phyloP scores from a whole-genome alignment of 2,888 invertebrate genomes.

The Orgyia antiqua region DNA sequence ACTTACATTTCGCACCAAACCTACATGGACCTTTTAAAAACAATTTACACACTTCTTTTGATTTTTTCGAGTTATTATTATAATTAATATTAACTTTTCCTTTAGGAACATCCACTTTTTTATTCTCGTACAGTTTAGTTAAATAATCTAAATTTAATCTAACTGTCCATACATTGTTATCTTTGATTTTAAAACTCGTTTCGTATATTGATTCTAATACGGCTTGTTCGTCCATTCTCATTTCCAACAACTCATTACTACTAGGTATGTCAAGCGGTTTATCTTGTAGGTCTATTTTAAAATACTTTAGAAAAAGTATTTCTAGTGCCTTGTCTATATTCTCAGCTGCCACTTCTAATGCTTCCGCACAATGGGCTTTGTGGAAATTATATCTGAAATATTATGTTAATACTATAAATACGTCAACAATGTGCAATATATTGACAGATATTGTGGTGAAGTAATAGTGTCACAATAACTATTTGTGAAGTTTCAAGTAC shows the following conservation, averaged over 20 bases:
- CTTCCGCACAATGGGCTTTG: slow-evolving; percentile 85
- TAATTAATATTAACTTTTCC: slow-evolving; percentile 57
- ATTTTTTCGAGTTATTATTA: slow-evolving; percentile 62
- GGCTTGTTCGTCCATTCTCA: slow-evolving; percentile 84
- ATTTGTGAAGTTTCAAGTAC: no score
- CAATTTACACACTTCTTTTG: slow-evolving; percentile 80
- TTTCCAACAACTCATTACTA: slow-evolving; percentile 78
- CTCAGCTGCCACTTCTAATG: slow-evolving; percentile 81
- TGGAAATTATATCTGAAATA: slow-evolving; percentile 84
- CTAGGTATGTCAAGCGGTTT: slow-evolving; percentile 61
- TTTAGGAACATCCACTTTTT: slow-evolving; percentile 63
- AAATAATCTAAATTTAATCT: slow-evolving; percentile 83
- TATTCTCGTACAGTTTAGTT: slow-evolving; percentile 73
- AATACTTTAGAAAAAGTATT: slow-evolving; percentile 85
- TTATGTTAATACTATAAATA: no score
- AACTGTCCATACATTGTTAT: slow-evolving; percentile 85
- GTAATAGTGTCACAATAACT: no score
- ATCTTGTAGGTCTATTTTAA: slow-evolving; percentile 60
- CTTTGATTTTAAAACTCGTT: slow-evolving; percentile 81
- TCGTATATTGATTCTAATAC: slow-evolving; percentile 89
- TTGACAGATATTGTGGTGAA: no score
- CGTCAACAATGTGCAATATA: no score
- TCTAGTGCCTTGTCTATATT: slow-evolving; percentile 85
- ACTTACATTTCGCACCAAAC: slow-evolving; percentile 86
- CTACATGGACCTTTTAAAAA: slow-evolving; percentile 83